Conservation (phyloP, 2,797 vertebrate species). For the Syncerus caffer region DNA sequence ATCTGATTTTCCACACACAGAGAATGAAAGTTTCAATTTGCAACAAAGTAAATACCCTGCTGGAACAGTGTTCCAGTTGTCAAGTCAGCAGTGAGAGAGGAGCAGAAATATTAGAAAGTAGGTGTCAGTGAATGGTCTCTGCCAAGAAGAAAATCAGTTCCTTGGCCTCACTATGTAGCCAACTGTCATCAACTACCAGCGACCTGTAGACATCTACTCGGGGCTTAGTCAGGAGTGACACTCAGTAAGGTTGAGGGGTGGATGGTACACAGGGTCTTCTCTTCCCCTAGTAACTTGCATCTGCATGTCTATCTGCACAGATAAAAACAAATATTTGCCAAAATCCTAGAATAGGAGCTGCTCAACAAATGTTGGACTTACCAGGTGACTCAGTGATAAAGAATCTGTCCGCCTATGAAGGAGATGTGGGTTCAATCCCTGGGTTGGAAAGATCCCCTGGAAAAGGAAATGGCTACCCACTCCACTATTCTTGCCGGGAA, state of each 20-base stretch:
- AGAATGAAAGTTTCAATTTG: conserved; percentile 1
- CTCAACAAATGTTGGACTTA: neutral
- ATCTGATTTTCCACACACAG: neutral
- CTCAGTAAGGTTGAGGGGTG: conserved; percentile 1
- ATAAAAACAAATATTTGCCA: neutral
- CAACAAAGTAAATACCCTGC: conserved; percentile 10
- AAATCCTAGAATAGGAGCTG: neutral
- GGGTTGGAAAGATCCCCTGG: neutral
- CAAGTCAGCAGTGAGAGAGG: conserved; percentile 26
- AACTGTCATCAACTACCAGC: conserved; percentile 44
- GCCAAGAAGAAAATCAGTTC: conserved; percentile 7
- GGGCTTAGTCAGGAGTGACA: conserved; percentile 2
- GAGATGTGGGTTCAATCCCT: neutral
- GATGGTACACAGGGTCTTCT: neutral
- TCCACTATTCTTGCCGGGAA: neutral
- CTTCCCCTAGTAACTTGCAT: neutral
- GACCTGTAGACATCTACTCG: neutral
- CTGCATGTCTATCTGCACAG: neutral
- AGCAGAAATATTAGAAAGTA: conserved; percentile 49
- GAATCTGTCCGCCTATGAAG: neutral
- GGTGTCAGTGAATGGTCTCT: conserved; percentile 26
- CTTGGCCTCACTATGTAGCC: conserved; percentile 1
- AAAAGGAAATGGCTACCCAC: neutral
- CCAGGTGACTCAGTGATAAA: neutral
- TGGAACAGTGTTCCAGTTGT: conserved; percentile 26